Evolutionary conservation across 2,113 vertebrate species (phyloP).

Genomic region (Benthochromis sp.): DNA sequence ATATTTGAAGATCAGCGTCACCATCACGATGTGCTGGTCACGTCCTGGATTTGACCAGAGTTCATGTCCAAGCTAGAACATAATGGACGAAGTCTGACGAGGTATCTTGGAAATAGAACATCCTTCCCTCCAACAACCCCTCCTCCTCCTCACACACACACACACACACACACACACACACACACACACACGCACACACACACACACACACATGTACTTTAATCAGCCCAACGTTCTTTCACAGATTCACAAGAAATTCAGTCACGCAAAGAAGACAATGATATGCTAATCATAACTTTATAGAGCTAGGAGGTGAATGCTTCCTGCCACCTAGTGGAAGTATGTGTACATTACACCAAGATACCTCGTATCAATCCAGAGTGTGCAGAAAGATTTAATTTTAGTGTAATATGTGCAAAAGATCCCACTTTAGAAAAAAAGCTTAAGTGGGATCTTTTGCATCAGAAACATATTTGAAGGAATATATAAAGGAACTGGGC

Average conservation of each 20-base stretch:
- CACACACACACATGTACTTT: background rate
- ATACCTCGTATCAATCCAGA: background rate
- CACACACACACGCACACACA: background rate
- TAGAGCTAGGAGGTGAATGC: background rate
- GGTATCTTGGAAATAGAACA: slow-evolving; percentile 26
- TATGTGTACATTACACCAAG: background rate
- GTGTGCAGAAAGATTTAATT: background rate
- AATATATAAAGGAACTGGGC: background rate
- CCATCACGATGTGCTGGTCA: background rate
- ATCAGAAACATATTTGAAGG: background rate
- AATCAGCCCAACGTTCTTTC: background rate
- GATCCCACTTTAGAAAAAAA: background rate
- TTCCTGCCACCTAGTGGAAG: slow-evolving; percentile 29
- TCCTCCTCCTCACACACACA: background rate
- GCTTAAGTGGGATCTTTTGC: background rate
- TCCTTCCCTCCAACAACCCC: background rate
- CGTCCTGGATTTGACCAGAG: background rate
- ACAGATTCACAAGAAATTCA: background rate
- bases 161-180: background rate
- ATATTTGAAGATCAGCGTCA: slow-evolving; percentile 8
- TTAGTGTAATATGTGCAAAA: background rate
- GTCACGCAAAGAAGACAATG: background rate
- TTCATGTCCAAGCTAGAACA: slow-evolving; percentile 11
- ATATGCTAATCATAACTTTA: background rate
- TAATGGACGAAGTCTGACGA: slow-evolving; percentile 7